Evolutionary conservation across 2,888 invertebrate genomes (phyloP), one percentile per base, ranked within the genome.

Genomic region (Liodrosophila aerea): DNA sequence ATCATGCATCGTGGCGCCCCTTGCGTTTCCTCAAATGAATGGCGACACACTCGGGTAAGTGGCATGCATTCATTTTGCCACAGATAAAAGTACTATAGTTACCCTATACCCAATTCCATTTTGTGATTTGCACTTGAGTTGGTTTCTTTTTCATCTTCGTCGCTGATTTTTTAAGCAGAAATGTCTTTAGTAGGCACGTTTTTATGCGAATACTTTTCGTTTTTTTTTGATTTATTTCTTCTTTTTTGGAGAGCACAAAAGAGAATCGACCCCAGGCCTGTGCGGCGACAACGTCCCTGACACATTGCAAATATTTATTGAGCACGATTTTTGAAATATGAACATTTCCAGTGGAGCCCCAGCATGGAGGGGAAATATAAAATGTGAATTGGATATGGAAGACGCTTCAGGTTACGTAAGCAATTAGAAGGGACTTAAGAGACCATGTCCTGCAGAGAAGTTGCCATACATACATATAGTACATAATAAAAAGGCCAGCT

Each of bases 271-370:
- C 41, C 18, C 9, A 27, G n/a, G 27, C 12, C 27, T 16, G 34
- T 47, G 22, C 31, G 13, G 37, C 29, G 16, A 44, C 36, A 34
- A 34, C 30, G 52, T 51, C 54, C 36, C 49, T 33, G 64, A 50
- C 69, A 64, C 59, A 69, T 58, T 44, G 62, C 74, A 84, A 84
- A 81, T 77, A 85, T 78, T 78, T 78, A 78, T 85, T 85, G 85
- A 68, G 85, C 85, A 78, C 78, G 78, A 85, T 68, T 78, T 64
- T 72, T 77, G 63, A 82, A 85, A 81, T 84, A 84, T 81, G 77
- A 84, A 84, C 82, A 64, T 57, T 80, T 76, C n/a, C 49, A 52
- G 39, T 59, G 53, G 73, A 53, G 64, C 66, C 49, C 43, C 31
- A 5, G 11, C 1, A 46, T 0, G 15, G 7, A 12, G 31, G 16